Evolutionary conservation across 2,113 vertebrate genomes (phyloP).

Genomic region (Phycodurus eques): DNA sequence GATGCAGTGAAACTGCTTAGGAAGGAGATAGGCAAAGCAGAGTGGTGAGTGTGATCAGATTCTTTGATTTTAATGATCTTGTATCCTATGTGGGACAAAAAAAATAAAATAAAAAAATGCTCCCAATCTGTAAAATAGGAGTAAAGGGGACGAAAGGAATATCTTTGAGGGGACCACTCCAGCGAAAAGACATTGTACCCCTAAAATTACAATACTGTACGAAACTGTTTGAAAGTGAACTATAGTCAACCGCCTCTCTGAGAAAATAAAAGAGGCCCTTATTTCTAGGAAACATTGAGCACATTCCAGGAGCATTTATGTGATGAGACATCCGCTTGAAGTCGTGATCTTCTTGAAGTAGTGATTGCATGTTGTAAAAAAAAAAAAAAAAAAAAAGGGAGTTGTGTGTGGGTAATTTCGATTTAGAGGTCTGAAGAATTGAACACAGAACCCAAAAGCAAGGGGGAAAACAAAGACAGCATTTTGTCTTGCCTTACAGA

Average conservation of each 20-base stretch:
- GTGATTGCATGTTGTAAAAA: not conserved
- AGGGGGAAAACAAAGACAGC: not conserved
- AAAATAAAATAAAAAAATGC: no score
- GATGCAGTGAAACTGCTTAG: no score
- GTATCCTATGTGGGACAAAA: no score
- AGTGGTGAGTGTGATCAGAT: no score
- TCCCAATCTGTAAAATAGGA: no score
- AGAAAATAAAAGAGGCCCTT: not conserved
- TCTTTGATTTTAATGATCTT: no score
- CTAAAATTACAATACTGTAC: not conserved
- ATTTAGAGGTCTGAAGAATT: not conserved
- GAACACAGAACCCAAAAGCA: not conserved
- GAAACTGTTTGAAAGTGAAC: not conserved
- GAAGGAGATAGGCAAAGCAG: no score
- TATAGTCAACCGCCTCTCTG: not conserved
- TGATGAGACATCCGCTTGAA: not conserved
- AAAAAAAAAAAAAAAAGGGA: not conserved
- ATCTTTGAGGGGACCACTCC: not conserved
- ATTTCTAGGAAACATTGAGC: not conserved
- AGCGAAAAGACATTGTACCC: not conserved
- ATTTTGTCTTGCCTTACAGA: not conserved
- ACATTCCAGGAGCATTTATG: not conserved
- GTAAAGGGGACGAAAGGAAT: no score
- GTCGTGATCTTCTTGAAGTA: not conserved
- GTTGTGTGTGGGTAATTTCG: not conserved